Evolutionary conservation across 2,888 invertebrate species (phyloP), one percentile per base, ranked within the genome.

Genomic region (Noctua janthina): DNA sequence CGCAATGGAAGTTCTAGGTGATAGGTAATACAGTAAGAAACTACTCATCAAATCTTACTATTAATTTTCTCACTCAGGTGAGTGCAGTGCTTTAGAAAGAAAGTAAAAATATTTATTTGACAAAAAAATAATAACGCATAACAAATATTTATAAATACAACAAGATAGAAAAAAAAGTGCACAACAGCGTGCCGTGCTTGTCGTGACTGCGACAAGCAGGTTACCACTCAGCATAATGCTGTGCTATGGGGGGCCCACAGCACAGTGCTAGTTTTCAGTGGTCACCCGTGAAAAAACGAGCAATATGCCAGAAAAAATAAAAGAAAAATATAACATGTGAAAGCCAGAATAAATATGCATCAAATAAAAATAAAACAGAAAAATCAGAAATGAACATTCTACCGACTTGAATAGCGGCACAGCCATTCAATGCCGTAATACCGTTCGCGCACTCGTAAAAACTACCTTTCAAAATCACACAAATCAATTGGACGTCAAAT

Each of bases 401-500:
- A 11, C 1, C 4, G 49, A 39, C 13, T 39, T 87, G 74, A 87
- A 84, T 54, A 15, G 64, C 39, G 68, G 76, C 29, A 23, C 10
- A 59, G 46, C 49, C 6, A 78, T 79, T 77, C 69, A 77, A 64
- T 66, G n/a, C 68, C 66, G 49, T 35, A 78, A 76, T 74, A 62
- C 71, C 66, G n/a, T 75, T 73, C 17, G 35, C 72, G 62, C 17
- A 35, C n/a, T 83, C 73, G 15, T 73, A 82, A 83, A 86, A 75
- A 79, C 67, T 78, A 76, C 87, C 87, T 67, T 87, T 54, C 54
- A 74, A 81, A 84, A 84, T 87, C 81, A 74, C 76, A 84, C 73
- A 75, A 84, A 84, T 81, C 88, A 87, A 74, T 87, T 73, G 75
- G 62, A 79, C 78, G 76, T 74, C 77, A 81, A 77, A 88, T 77